Percentiles rank a stretch among this genome's conserved stretches.
Conservation (phyloP, 2,888 invertebrate species). For the Cistogaster globosa region DNA sequence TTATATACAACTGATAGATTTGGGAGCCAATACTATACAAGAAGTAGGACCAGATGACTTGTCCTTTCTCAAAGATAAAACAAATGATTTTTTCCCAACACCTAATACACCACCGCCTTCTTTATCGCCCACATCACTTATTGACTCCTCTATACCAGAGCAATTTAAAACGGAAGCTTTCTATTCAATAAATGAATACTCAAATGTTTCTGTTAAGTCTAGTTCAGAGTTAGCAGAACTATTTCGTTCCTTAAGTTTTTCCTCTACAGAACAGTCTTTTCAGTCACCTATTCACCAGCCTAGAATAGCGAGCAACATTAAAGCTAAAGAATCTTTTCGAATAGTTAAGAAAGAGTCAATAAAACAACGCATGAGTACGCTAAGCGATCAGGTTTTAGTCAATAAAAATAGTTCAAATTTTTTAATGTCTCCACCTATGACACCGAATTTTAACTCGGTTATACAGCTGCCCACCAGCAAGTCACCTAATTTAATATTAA, state of each 20-base stretch:
- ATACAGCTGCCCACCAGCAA: conserved; percentile 74
- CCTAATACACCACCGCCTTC: conserved; percentile 81
- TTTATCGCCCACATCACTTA: conserved; percentile 78
- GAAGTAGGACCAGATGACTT: conserved; percentile 74
- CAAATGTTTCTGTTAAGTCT: conserved; percentile 79
- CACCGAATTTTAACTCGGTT: conserved; percentile 77
- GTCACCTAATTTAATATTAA: conserved; percentile 63
- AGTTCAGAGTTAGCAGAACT: conserved; percentile 81
- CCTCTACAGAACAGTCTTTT: conserved; percentile 76
- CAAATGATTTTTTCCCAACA: conserved; percentile 76
- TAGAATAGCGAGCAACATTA: conserved; percentile 5
- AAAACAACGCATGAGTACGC: conserved; percentile 81
- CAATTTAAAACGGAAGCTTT: conserved; percentile 45
- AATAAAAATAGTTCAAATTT: conserved; percentile 77
- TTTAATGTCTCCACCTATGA: conserved; percentile 82
- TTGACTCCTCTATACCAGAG: conserved; percentile 70
- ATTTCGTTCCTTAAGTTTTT: conserved; percentile 81
- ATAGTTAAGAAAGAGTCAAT: conserved; percentile 73
- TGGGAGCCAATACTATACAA: conserved; percentile 68
- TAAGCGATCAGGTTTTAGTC: conserved; percentile 81
- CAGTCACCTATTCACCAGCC: conserved; percentile 56
- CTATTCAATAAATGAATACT: conserved; percentile 76
- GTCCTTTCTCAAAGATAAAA: conserved; percentile 77
- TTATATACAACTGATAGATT: conserved; percentile 77
- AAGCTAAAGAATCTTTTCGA: conserved; percentile 60